Conservation (phyloP, 2,888 invertebrate genomes). For the Acrocera orbiculus region DNA sequence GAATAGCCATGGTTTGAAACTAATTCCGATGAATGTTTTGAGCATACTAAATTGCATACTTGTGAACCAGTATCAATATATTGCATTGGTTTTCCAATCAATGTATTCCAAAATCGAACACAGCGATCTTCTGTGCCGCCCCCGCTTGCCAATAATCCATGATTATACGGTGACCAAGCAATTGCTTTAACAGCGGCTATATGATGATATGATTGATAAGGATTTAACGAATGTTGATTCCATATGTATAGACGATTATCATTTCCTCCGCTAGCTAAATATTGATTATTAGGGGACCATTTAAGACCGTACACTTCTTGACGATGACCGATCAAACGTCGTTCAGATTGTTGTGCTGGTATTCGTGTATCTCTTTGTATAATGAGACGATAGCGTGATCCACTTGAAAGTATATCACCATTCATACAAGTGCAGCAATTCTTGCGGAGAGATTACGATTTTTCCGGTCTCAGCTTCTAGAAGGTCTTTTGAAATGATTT, state of each 20-base stretch:
- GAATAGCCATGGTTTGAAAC: constrained; percentile 98
- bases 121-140: constrained; percentile 99
- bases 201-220: constrained; percentile 93
- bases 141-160: constrained; percentile 86
- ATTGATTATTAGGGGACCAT: constrained; percentile 97
- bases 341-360: constrained; percentile 55
- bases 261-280: constrained; percentile 95
- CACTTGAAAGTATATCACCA: constrained; percentile 89
- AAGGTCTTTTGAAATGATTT: too few relatives aligned
- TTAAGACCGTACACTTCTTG: constrained; percentile 97
- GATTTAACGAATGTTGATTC: constrained; percentile 67
- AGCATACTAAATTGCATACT: constrained; percentile 98
- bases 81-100: constrained; percentile 96
- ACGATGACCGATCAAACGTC: constrained; percentile 72
- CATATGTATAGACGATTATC: constrained; percentile 45
- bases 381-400: constrained; percentile 85
- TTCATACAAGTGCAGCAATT: constrained; percentile 91
- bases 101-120: constrained; percentile 95
- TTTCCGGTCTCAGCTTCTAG: too few relatives aligned
- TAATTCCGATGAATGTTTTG: constrained; percentile 92
- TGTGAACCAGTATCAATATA: constrained; percentile 97
- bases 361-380: constrained; percentile 85
- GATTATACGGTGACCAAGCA: constrained; percentile 98
- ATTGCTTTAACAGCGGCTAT: constrained; percentile 96
- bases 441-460: constrained; percentile 85